Conservation (phyloP, 2,797 vertebrate species). For the Squalus acanthias region DNA sequence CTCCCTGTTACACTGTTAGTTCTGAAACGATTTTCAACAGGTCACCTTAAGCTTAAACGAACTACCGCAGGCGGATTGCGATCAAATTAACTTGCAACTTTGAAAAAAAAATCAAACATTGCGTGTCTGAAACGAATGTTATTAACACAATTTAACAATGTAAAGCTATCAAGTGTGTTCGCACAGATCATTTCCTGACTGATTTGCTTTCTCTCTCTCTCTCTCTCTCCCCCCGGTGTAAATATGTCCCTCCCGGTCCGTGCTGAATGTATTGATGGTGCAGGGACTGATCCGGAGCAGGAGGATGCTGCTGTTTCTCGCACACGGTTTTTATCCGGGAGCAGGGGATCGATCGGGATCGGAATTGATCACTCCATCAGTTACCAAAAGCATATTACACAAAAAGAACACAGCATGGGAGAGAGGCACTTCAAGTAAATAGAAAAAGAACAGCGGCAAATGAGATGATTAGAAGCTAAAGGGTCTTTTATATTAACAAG, state of each 20-base stretch:
- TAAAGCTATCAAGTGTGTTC: background rate
- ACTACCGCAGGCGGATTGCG: background rate
- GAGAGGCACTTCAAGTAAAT: background rate
- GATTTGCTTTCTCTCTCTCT: too few species aligned
- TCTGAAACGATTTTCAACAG: background rate
- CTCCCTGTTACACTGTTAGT: background rate
- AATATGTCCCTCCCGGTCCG: too few species aligned
- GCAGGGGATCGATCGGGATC: background rate
- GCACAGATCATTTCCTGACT: background rate
- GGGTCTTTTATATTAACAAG: background rate
- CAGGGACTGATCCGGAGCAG: background rate
- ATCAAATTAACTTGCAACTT: background rate
- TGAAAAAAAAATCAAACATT: background rate
- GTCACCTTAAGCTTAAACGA: background rate
- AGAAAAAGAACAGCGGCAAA: background rate
- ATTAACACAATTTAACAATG: background rate
- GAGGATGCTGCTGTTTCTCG: background rate
- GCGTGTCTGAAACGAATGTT: background rate
- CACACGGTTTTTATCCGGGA: background rate
- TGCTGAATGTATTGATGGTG: background rate
- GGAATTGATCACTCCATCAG: slow-evolving; percentile 2
- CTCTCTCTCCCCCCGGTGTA: background rate
- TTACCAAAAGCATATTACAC: background rate
- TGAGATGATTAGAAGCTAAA: background rate
- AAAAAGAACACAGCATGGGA: background rate